These are phyloP conservation scores for Aulostomus chinensis DNA, from an alignment of 2,797 vertebrate species.

Conservation along the genomic window DNA sequence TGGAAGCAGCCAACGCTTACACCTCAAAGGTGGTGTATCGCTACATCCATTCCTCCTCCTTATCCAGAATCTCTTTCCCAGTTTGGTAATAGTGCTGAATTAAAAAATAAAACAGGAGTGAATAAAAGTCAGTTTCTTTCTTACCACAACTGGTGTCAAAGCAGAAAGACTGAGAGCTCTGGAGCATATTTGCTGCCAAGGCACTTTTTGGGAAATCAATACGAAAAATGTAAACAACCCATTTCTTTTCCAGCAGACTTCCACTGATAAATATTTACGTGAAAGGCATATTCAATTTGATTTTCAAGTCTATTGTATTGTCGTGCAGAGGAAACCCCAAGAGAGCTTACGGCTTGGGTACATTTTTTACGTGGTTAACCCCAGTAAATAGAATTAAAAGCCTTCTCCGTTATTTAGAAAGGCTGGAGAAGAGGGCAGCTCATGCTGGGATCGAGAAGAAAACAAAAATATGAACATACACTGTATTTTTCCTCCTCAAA, in stretches of 20 bases:
- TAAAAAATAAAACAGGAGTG: conserved; percentile 49
- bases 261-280: conserved; percentile 64
- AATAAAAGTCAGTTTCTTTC: conserved; percentile 8
- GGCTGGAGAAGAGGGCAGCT: conserved; percentile 13
- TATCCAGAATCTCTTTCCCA: too few species aligned
- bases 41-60: too few species aligned
- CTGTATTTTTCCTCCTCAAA: conserved; percentile 9
- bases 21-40: too few species aligned
- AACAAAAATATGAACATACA: conserved; percentile 21
- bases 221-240: conserved; percentile 65
- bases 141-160: conserved; percentile 11
- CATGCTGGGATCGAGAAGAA: background rate
- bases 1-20: too few species aligned
- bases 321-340: conserved; percentile 26
- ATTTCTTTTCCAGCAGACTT: conserved; percentile 31
- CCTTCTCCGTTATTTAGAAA: conserved; percentile 29
- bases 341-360: conserved; percentile 46
- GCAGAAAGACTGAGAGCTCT: conserved; percentile 18
- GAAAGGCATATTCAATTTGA: conserved; percentile 62
- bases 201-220: conserved; percentile 69
- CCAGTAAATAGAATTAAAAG: conserved; percentile 42
- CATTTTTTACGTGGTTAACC: conserved; percentile 22
- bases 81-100: conserved; percentile 45
- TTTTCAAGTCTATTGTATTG: conserved; percentile 67
- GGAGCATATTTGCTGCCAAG: conserved; percentile 62